Evolutionary conservation across 1,140 invertebrate genomes (phyloP), one percentile per base, ranked within the genome.

Genomic region (Euborellia annulipes): DNA sequence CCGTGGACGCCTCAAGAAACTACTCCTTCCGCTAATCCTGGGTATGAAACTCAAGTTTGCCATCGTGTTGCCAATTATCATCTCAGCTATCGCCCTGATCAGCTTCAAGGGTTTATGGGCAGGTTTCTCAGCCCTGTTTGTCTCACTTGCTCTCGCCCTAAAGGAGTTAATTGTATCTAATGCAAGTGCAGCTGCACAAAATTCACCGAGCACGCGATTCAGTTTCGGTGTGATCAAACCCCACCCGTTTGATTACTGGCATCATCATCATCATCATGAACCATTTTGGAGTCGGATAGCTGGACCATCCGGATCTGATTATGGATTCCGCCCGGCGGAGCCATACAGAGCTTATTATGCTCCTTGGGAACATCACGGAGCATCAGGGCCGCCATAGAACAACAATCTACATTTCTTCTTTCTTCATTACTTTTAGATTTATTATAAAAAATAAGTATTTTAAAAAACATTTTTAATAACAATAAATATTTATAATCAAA

Each of bases 31-130:
- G 17, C 52, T 79, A 7, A 55, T 79, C 2, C 54, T 80, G 44
- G 64, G 68, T 17, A 54, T 80, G 49, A 75, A 76, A 54, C 52
- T 80, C 50, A 79, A 79, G 58, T 67, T 71, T 18, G 60, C 70
- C 18, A 68, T 79, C 8, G 58, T 78, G 22, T 51, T 79, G 30
- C 76, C 76, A n/a, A 65, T 76, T 13, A 48, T 78, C 19, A 65
- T 79, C 23, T 72, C 72, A 6, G 49, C 70, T 23, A 69, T 79
- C 40, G 70, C 70, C 14, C 57, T 78, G 23, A 65, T 79, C 36
- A 70, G 75, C 1, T 67, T 79, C 50, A 79, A 79, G 52, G 75
- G 73, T 36, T 61, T 79, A 3, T 72, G 72, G 36, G 67, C 71
- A 18, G 72, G 75, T 32, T 55, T 78, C n/a, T 60, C 74, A 49